phyloP scores from a whole-genome alignment of 2,797 vertebrate genomes.

The Podarcis lilfordi region DNA sequence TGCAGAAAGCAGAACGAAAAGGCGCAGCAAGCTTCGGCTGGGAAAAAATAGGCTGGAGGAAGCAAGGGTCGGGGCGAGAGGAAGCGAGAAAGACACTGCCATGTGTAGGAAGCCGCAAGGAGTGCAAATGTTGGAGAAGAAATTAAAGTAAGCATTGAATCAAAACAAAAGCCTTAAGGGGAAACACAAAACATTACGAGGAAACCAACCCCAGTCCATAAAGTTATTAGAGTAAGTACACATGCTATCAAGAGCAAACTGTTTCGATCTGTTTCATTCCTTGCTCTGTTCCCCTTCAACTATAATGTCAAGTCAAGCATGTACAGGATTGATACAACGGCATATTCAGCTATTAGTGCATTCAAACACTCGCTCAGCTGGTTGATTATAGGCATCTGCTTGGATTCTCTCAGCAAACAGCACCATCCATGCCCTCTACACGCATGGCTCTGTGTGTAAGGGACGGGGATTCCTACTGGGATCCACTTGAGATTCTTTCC shows the following conservation, averaged over 20 bases:
- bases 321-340: slow-evolving; percentile 44
- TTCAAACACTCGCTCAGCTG: slow-evolving; percentile 17
- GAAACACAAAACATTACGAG: slow-evolving; percentile 56
- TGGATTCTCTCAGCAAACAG: slow-evolving; percentile 27
- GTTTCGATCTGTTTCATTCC: slow-evolving; percentile 46
- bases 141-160: not conserved
- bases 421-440: not conserved
- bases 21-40: not conserved
- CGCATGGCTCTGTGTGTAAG: not conserved
- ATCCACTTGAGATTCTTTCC: too few species aligned
- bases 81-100: slow-evolving; percentile 29
- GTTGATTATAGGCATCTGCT: slow-evolving; percentile 37
- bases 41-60: not conserved
- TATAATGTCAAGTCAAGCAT: slow-evolving; percentile 49
- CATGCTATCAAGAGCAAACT: slow-evolving; percentile 59
- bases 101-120: slow-evolving; percentile 44
- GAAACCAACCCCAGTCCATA: slow-evolving; percentile 56
- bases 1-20: slow-evolving; percentile 34
- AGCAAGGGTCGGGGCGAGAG: not conserved
- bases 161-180: slow-evolving; percentile 44
- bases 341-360: slow-evolving; percentile 37
- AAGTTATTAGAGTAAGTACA: slow-evolving; percentile 64
- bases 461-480: not conserved
- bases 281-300: slow-evolving; percentile 57
- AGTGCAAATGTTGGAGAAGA: slow-evolving; percentile 55